Conservation (phyloP, 2,113 vertebrate genomes). For the Tylochromis polylepis region DNA sequence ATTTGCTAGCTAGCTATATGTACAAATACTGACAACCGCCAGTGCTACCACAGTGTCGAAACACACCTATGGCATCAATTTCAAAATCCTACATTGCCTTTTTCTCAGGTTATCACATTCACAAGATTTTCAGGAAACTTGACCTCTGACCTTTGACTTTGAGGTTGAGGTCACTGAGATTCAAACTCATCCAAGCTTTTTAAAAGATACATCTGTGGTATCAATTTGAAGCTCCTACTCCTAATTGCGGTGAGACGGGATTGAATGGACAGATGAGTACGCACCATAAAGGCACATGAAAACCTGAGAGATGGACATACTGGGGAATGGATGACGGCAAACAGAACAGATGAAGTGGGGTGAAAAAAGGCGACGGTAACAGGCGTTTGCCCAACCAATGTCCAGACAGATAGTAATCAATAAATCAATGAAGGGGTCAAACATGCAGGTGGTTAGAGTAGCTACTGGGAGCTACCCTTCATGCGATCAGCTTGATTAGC, state of each 20-base stretch:
- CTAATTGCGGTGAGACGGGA: not conserved
- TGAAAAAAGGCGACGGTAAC: not conserved
- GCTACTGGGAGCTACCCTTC: constrained; percentile 38
- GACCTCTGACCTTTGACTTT: not conserved
- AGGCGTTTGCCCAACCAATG: constrained; percentile 13
- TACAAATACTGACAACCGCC: not conserved
- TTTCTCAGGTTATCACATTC: not conserved
- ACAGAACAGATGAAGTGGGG: not conserved
- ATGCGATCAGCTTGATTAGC: constrained; percentile 29
- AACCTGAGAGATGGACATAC: not conserved
- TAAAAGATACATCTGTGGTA: not conserved
- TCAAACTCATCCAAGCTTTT: not conserved
- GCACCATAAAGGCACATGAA: not conserved
- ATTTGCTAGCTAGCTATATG: not conserved
- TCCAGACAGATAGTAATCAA: constrained; percentile 50
- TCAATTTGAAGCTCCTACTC: not conserved
- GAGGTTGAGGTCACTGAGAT: not conserved
- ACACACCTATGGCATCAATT: not conserved
- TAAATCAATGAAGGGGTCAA: constrained; percentile 65
- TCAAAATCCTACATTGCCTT: not conserved
- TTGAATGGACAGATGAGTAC: not conserved
- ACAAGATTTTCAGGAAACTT: not conserved
- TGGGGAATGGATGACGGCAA: not conserved
- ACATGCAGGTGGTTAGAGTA: constrained; percentile 37
- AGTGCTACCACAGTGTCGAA: not conserved